These are phyloP conservation scores for Gobio occitaniae DNA, from an alignment of 2,797 vertebrate species.

Conservation along the genomic window DNA sequence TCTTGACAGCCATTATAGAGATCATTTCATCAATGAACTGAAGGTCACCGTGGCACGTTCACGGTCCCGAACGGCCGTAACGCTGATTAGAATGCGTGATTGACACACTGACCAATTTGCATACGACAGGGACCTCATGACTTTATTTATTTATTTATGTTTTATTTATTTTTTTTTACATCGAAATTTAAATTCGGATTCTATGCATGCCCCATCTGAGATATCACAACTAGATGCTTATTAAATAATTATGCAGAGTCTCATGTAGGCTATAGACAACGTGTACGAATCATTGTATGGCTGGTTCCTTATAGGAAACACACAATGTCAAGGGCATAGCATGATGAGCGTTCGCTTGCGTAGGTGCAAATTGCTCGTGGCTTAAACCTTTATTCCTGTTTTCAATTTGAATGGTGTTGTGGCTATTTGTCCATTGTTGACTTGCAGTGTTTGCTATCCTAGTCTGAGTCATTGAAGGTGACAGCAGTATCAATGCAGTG, in stretches of 20 bases:
- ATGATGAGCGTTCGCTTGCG: constrained; percentile 8
- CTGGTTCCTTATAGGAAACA: constrained; percentile 11
- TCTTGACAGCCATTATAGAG: constrained; percentile 39
- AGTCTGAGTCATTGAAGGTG: constrained; percentile 43
- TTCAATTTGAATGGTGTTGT: neutral
- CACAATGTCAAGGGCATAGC: constrained; percentile 47
- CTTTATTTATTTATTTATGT: neutral
- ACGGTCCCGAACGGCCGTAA: constrained; percentile 16
- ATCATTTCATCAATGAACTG: constrained; percentile 54
- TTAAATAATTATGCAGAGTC: neutral
- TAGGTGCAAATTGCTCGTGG: neutral
- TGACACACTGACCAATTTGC: constrained; percentile 44
- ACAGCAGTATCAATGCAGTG: constrained; percentile 43
- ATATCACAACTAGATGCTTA: neutral
- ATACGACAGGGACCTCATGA: constrained; percentile 25
- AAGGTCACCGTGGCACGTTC: constrained; percentile 58
- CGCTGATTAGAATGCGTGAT: constrained; percentile 43
- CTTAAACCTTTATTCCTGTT: neutral
- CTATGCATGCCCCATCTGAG: neutral
- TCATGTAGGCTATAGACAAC: neutral
- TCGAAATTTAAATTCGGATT: neutral
- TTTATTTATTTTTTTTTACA: neutral
- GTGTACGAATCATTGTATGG: neutral
- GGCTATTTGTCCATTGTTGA: constrained; percentile 19
- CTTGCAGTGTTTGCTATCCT: constrained; percentile 16